Conservation (phyloP, 2,888 invertebrate genomes). For the Polymixis flavicincta region DNA sequence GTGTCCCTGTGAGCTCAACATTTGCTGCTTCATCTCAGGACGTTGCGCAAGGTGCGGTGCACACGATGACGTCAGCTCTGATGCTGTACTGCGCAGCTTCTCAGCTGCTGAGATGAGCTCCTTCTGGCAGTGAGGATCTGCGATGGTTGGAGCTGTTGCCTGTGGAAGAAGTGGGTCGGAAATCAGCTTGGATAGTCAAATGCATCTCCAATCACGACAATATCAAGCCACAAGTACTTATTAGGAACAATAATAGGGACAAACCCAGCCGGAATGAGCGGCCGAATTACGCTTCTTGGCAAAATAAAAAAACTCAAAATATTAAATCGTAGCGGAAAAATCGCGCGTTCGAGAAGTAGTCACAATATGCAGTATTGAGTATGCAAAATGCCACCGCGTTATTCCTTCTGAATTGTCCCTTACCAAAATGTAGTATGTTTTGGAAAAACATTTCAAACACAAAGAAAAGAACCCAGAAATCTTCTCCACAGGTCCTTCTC, state of each 20-base stretch:
- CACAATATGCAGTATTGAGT: too few relatives aligned
- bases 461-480: not conserved
- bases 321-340: too few relatives aligned
- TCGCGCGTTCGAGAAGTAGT: too few relatives aligned
- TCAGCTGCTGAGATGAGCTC: slow-evolving; percentile 65
- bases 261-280: too few relatives aligned
- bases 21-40: slow-evolving; percentile 34
- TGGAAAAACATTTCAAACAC: too few relatives aligned
- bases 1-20: slow-evolving; percentile 19
- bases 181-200: not conserved
- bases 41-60: slow-evolving; percentile 50
- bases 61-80: slow-evolving; percentile 60
- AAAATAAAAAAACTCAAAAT: too few relatives aligned
- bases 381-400: too few relatives aligned
- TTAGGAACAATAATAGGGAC: too few relatives aligned
- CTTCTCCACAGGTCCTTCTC: too few relatives aligned
- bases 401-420: not conserved
- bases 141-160: slow-evolving; percentile 70
- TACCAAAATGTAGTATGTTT: not conserved
- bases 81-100: slow-evolving; percentile 59
- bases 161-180: slow-evolving; percentile 28
- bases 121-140: slow-evolving; percentile 65
- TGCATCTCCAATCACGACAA: too few relatives aligned
- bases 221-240: too few relatives aligned
- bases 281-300: too few relatives aligned